Conservation (phyloP, 2,797 vertebrate genomes). For the Brachyrhaphis roseni region DNA sequence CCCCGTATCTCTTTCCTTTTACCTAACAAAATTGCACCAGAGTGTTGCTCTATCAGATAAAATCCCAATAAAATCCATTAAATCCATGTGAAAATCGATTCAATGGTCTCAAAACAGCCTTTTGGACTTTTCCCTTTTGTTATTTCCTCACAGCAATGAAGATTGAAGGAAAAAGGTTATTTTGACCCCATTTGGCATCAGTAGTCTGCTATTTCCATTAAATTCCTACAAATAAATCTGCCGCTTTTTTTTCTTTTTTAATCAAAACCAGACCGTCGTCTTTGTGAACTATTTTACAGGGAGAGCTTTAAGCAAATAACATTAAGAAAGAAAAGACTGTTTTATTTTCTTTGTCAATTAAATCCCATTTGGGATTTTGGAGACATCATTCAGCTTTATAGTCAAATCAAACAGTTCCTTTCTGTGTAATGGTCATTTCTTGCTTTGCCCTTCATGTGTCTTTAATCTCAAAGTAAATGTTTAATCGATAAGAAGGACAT, state of each 20-base stretch:
- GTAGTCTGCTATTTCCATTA: not conserved
- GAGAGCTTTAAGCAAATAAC: no score
- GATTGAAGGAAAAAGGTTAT: not conserved
- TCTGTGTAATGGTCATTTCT: not conserved
- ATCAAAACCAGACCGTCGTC: not conserved
- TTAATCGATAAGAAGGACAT: not conserved
- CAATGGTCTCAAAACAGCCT: not conserved
- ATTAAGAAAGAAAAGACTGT: not conserved
- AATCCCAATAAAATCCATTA: not conserved
- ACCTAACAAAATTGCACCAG: no score
- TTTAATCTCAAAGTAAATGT: not conserved
- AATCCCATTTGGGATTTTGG: not conserved
- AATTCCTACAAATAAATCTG: not conserved
- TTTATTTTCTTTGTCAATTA: not conserved
- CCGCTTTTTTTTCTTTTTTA: not conserved
- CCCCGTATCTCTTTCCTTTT: not conserved
- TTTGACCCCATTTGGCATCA: not conserved
- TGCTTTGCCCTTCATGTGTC: not conserved
- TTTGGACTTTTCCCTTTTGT: not conserved
- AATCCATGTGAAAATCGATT: not conserved
- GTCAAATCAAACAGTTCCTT: not conserved
- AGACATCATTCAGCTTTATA: not conserved
- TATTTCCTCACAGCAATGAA: not conserved
- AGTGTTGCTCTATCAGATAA: not conserved
- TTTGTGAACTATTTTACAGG: not conserved